Percentiles rank a stretch among this genome's conserved stretches.
phyloP scores from a whole-genome alignment of 2,888 invertebrate species.

The Patella caerulea region DNA sequence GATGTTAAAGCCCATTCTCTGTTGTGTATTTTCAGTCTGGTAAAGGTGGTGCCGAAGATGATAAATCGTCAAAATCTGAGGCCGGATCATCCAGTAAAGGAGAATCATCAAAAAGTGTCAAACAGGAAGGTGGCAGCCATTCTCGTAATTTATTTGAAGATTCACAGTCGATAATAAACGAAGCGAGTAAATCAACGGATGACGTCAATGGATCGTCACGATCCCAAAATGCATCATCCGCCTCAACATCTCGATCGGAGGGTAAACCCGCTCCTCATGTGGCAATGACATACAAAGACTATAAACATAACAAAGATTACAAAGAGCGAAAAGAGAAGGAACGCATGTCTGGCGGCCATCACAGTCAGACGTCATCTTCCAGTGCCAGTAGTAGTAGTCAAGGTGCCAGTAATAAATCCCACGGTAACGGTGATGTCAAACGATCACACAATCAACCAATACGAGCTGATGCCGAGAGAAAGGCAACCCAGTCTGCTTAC shows the following conservation, averaged over 20 bases:
- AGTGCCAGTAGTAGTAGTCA: conserved; percentile 20
- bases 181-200: background rate
- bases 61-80: background rate
- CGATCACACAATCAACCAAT: conserved; percentile 22
- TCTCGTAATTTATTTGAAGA: conserved; percentile 3
- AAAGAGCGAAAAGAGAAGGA: conserved; percentile 19
- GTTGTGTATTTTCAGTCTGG: conserved; percentile 25
- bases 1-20: background rate
- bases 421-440: conserved; percentile 20
- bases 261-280: conserved; percentile 7
- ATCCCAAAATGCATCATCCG: background rate
- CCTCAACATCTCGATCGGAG: background rate
- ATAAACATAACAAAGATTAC: conserved; percentile 26
- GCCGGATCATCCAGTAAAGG: background rate
- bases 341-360: conserved; percentile 7
- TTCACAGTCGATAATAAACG: conserved; percentile 8
- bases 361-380: conserved; percentile 23
- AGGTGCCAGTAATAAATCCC: conserved; percentile 16
- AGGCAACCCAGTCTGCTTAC: conserved; percentile 20
- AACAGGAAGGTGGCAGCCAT: background rate
- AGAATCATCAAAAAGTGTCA: conserved; percentile 18
- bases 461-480: conserved; percentile 25
- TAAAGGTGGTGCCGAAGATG: conserved; percentile 22
- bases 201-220: background rate
- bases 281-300: conserved; percentile 29